Evolutionary conservation across 2,888 invertebrate genomes (phyloP), one percentile per base, ranked within the genome.

Genomic region (Tinea semifulvella): DNA sequence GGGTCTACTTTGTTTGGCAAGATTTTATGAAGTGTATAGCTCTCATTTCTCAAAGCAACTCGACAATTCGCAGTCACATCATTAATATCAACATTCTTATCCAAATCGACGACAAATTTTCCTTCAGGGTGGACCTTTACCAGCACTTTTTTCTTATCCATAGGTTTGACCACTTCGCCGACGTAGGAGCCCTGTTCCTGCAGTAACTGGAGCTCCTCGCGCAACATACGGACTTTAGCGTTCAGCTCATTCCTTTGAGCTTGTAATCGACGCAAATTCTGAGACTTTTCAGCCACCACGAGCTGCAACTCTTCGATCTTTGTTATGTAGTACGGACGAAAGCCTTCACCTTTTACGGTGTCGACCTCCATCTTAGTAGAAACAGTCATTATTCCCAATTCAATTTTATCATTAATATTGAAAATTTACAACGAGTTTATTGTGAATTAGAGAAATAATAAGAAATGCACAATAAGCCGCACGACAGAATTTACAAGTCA

Each of bases 111-210:
- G 1, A 99, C 98, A 77, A 98, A 99, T 82, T 99, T 99, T 49
- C 99, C 99, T 76, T 99, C 99, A 0, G 98, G 98, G 66, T 99
- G 98, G 0, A 98, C 98, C 82, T 99, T 99, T 1, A 99, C 98
- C 1, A 99, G 84, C 0, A 99, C 98, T 72, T 99, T 99, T 79
- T 99, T 99, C 73, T 99, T 99, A 71, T 99, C 99, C 98, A 99
- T 99, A 0, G 98, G 97, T 66, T 99, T 98, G 0, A 98, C 98
- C 3, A 99, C 98, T 80, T 99, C 99, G 7, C 99, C 99, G 2
- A 99, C 99, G 77, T 99, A 98, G 13, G 98, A 98, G 10, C 99
- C 99, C 68, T 99, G 99, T 63, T 99, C 99, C 68, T 93, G 92
- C 8, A 99, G 83, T 18, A 98, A 84, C 76, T 98, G 98, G 1